Evolutionary conservation across 2,797 vertebrate species (phyloP).

Genomic region (Manis javanica): DNA sequence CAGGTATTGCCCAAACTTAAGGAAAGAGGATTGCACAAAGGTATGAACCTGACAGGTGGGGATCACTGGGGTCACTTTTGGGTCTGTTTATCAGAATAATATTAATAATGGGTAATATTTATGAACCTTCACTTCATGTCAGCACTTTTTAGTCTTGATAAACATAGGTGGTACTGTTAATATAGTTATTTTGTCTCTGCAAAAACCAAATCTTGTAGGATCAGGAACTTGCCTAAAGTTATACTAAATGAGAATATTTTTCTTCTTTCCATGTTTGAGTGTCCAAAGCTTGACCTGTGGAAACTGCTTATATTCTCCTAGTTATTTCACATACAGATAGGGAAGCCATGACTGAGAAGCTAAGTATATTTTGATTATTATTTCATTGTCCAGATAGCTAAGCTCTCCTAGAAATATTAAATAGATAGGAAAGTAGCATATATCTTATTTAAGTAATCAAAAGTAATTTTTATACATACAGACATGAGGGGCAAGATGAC

Average conservation of each 20-base stretch:
- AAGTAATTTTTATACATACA: background rate
- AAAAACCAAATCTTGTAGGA: background rate
- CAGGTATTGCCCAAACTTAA: background rate
- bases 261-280: background rate
- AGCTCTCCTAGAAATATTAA: background rate
- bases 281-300: background rate
- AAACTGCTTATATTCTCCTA: background rate
- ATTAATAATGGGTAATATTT: background rate
- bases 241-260: background rate
- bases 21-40: background rate
- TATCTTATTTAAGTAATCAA: background rate
- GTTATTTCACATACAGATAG: background rate
- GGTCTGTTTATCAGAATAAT: background rate
- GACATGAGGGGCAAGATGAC: background rate
- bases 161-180: background rate
- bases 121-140: background rate
- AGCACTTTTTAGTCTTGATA: background rate
- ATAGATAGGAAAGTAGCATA: background rate
- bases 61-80: background rate
- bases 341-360: background rate
- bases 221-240: background rate
- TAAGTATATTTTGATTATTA: background rate
- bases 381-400: background rate
- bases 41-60: background rate
- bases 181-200: background rate